Conservation (phyloP, 2,797 vertebrate species). For the Gymnoscopelus braueri region DNA sequence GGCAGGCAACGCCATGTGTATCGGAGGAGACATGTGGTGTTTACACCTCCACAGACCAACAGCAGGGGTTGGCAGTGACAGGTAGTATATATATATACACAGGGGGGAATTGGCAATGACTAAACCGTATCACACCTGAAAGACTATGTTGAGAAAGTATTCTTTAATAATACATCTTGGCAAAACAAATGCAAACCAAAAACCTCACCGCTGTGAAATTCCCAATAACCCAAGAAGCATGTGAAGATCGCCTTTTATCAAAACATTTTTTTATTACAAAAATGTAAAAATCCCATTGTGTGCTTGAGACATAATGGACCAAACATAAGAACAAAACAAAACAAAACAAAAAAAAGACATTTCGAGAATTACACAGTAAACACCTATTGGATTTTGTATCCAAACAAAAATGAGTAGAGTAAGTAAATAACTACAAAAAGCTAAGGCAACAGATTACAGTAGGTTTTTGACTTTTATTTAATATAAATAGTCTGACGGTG, state of each 20-base stretch:
- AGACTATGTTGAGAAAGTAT: no score
- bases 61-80: no score
- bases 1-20: no score
- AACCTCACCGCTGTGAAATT: background rate
- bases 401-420: background rate
- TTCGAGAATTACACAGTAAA: background rate
- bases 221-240: constrained; percentile 8
- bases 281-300: constrained; percentile 61
- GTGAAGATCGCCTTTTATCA: constrained; percentile 26
- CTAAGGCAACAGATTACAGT: constrained; percentile 4
- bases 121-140: no score
- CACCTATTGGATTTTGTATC: background rate
- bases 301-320: constrained; percentile 20
- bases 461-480: background rate
- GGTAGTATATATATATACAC: no score
- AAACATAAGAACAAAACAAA: constrained; percentile 19
- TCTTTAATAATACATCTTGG: no score
- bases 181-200: background rate
- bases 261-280: constrained; percentile 72
- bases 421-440: background rate
- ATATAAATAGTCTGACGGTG: background rate
- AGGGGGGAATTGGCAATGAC: no score
- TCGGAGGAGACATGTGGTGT: no score
- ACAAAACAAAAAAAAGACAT: constrained; percentile 16
- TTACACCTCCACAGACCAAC: no score